Base-by-base conservation (phyloP, 2,113 vertebrate species). In the Pavo muticus region DNA sequence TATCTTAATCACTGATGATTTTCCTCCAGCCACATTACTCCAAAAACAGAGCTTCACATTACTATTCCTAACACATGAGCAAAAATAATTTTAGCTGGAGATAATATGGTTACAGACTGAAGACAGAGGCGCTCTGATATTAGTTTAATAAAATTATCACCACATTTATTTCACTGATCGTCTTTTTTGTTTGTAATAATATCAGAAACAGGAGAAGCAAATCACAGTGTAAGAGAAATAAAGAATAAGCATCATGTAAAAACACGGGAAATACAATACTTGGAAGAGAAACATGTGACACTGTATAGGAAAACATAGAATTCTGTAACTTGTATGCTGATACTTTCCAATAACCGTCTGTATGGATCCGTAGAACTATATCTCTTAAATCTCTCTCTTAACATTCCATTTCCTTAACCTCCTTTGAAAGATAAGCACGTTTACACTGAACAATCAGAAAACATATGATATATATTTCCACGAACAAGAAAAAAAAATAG, bases 111-210 rank as follows among this genome's bases (percentile, higher is more conserved):
- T 82, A 69, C n/a, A 76, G 52, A 73, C 20, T 37, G 20, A 81
- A 92, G 25, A 87, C 37, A 92, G 14, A 2, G 1, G 25, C 17
- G 57, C 32, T 60, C 57, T 8, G 21, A 69, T 69, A 82, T 89
- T 70, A 67, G 52, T 82, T 79, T 82, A 79, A 87, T 73, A 80
- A 67, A 79, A 94, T 84, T 75, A 57, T 27, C 27, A 78, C 60
- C 39, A 40, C 39, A 72, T 69, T 71, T 37, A 70, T 63, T 85
- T 54, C 37, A 32, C 15, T 39, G 17, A 74, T 18, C 59, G 21
- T 45, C n/a, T 72, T 76, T 75, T 86, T 89, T 87, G 24, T 65
- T 91, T 88, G 18, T 56, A 64, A 50, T 27, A 40, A 47, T 61
- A 72, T 23, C 17, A 87, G 83, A 90, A 88, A 70, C 2, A 80